Evolutionary conservation across 1,140 invertebrate genomes (phyloP), one percentile per base, ranked within the genome.

Genomic region (Lepidurus apus): DNA sequence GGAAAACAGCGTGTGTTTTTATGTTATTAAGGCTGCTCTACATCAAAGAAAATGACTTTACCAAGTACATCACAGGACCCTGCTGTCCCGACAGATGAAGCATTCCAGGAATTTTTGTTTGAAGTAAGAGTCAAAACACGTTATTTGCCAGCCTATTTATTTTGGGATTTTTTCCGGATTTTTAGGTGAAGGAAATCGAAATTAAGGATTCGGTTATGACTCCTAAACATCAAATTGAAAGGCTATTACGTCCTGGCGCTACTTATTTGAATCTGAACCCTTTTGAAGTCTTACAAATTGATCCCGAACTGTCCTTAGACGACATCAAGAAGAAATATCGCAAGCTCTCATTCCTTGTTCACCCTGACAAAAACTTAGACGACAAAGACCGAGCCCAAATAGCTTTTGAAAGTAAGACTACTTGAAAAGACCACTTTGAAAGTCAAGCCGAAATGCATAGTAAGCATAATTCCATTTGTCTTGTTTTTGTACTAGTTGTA

Each of bases 331-430:
- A 97, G 84, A 97, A 97, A 87, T 99, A 98, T 85, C 91, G 95
- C 86, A 83, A 92, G 89, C 90, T 99, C 83, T 99, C 97, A 17
- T 96, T 99, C 85, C 88, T 99, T 81, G 95, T 99, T 1, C 98
- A 99, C 92, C 98, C 98, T 74, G 96, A 99, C 84, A 98, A 98
- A 88, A 99, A 99, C 88, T 93, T 93, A 86, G 94, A 99, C 88
- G 95, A 99, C 85, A 86, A 90, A 47, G 97, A 99, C 76, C 89
- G 96, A 86, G 95, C 98, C 11, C 95, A 99, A 85, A 91, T 93
- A 85, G 93, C 94, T 79, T 97, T 97, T 87, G 95, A 97, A 87
- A 94, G 89, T 90, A 85, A 82, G 84, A 83, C 42, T 17, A 17
- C 13, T 47, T 47, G 17, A 17, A 24, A 77, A 79, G n/a, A 53